A percentile compares a stretch with the other conserved stretches of the same genome.
These are phyloP conservation scores for Drosophila kurseongensis DNA, from an alignment of 1,140 invertebrate genomes.

Conservation along the genomic window DNA sequence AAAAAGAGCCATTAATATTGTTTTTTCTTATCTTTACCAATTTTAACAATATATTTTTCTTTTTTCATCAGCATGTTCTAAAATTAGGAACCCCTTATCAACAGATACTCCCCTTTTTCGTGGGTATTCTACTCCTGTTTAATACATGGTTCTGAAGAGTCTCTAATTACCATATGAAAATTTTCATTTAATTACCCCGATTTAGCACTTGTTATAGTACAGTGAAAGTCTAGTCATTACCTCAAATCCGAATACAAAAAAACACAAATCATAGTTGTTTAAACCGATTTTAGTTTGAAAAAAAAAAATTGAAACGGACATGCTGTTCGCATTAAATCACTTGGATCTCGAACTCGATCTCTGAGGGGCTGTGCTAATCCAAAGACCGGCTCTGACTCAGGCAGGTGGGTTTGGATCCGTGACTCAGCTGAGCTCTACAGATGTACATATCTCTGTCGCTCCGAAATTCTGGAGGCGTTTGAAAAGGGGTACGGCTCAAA, in stretches of 20 bases:
- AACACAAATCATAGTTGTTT: constrained; percentile 8
- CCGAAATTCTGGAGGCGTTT: constrained; percentile 2
- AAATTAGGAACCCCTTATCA: too few species aligned
- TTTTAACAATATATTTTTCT: too few species aligned
- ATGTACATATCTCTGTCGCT: constrained; percentile 2
- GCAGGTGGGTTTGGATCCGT: constrained; percentile 44
- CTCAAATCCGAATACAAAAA: not conserved
- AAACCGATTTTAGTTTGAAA: constrained; percentile 34
- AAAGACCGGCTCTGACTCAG: constrained; percentile 71
- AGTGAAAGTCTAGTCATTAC: not conserved
- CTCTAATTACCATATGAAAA: too few species aligned
- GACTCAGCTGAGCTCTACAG: constrained; percentile 11
- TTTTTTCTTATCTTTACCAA: too few species aligned
- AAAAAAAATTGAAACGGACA: constrained; percentile 54
- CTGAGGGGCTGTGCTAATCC: constrained; percentile 42
- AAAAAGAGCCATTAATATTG: too few species aligned
- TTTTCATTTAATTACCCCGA: too few species aligned
- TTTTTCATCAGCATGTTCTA: too few species aligned
- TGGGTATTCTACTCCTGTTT: too few species aligned
- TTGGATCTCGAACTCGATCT: constrained; percentile 25
- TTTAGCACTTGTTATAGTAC: too few species aligned
- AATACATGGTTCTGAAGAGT: too few species aligned
- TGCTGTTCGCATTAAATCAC: constrained; percentile 73
- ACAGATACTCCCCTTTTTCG: too few species aligned
- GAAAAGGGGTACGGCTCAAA: constrained; percentile 25